phyloP scores from a whole-genome alignment of 1,140 invertebrate species.

The Aradophagus sp. region DNA sequence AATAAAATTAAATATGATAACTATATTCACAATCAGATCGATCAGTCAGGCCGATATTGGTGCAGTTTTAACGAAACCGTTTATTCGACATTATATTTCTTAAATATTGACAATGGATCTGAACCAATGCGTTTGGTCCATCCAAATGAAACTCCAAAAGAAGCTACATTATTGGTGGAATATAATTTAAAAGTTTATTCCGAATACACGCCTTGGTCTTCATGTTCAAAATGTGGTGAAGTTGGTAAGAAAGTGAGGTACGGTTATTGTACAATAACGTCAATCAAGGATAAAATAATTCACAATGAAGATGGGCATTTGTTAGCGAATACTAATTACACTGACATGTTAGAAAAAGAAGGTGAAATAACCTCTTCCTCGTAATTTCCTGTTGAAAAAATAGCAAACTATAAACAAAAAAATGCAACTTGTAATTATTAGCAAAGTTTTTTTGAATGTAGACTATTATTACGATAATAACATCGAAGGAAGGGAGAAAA shows the following conservation, averaged over 20 bases:
- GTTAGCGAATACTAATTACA: too few species aligned
- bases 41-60: slow-evolving; percentile 74
- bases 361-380: too few species aligned
- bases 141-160: slow-evolving; percentile 53
- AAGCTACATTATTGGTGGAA: slow-evolving; percentile 56
- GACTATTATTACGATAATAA: slow-evolving; percentile 24
- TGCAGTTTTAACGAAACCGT: slow-evolving; percentile 70
- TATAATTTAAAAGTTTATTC: slow-evolving; percentile 70
- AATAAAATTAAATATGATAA: too few species aligned
- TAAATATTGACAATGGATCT: slow-evolving; percentile 70
- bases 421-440: too few species aligned
- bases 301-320: not conserved
- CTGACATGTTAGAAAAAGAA: too few species aligned
- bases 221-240: slow-evolving; percentile 78
- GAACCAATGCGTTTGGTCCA: slow-evolving; percentile 61
- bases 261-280: slow-evolving; percentile 76
- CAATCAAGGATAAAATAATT: not conserved
- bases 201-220: slow-evolving; percentile 78
- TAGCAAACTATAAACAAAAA: too few species aligned
- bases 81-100: slow-evolving; percentile 68
- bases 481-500: slow-evolving; percentile 1
- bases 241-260: slow-evolving; percentile 75
- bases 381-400: too few species aligned
- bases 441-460: too few species aligned
- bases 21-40: slow-evolving; percentile 42